A percentile compares a stretch with the other conserved stretches of the same genome.
These are phyloP conservation scores for Clarias fuscus DNA, from an alignment of 2,797 vertebrate genomes.

Conservation along the genomic window DNA sequence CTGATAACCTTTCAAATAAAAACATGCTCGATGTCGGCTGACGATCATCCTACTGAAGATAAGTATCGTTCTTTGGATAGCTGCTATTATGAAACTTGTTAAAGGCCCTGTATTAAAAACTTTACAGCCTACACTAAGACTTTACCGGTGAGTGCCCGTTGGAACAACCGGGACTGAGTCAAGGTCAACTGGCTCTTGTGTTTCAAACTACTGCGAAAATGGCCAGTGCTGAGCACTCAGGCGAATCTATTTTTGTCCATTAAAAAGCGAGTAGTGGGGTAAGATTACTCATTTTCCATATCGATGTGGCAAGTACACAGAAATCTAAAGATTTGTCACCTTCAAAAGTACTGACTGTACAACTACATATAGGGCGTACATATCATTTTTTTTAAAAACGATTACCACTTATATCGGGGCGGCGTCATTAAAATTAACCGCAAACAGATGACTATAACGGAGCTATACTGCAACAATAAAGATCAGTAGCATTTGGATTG, in stretches of 20 bases:
- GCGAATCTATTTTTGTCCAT: conserved; percentile 39
- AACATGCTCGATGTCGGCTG: neutral
- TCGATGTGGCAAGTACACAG: conserved; percentile 18
- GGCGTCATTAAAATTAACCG: neutral
- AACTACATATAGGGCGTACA: neutral
- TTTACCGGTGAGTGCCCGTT: conserved; percentile 18
- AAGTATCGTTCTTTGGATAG: conserved; percentile 38
- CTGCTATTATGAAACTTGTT: conserved; percentile 47
- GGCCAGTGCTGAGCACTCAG: conserved; percentile 34
- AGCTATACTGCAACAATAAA: neutral
- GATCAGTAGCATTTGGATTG: neutral
- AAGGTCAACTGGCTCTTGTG: conserved; percentile 52
- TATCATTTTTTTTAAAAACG: neutral
- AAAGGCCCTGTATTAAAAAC: conserved; percentile 43
- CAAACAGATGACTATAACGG: conserved; percentile 2
- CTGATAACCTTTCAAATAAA: neutral
- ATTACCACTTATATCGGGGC: no score
- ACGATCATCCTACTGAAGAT: conserved; percentile 35
- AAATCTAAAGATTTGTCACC: conserved; percentile 5
- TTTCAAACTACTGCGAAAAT: conserved; percentile 50
- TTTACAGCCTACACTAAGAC: conserved; percentile 45
- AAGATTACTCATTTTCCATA: conserved; percentile 25
- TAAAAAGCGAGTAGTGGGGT: conserved; percentile 21
- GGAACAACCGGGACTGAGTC: conserved; percentile 17
- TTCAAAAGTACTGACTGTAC: neutral